phyloP scores from a whole-genome alignment of 2,113 vertebrate genomes.

The Rana temporaria region DNA sequence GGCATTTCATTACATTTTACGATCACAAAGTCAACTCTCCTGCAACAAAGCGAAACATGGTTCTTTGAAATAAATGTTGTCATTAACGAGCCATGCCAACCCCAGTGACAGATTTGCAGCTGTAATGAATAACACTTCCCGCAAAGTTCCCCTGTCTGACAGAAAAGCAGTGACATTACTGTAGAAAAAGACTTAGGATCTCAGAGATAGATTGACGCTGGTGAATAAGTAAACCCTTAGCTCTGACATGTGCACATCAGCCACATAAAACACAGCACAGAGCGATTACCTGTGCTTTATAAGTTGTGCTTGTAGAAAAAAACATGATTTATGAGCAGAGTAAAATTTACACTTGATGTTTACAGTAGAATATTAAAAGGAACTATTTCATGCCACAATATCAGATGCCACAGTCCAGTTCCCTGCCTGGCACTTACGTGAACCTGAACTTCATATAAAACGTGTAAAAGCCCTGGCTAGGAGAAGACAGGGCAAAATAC shows the following conservation, averaged over 20 bases:
- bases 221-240: slow-evolving; percentile 79
- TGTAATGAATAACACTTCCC: slow-evolving; percentile 83
- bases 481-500: no score
- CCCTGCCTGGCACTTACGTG: no score
- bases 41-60: slow-evolving; percentile 78
- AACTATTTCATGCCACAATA: no score
- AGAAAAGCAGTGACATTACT: slow-evolving; percentile 82
- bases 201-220: slow-evolving; percentile 79
- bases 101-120: slow-evolving; percentile 81
- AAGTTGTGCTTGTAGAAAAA: background rate
- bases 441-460: no score
- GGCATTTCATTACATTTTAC: slow-evolving; percentile 83
- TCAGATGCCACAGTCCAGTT: no score
- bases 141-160: slow-evolving; percentile 80
- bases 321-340: background rate
- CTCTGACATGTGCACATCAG: slow-evolving; percentile 63
- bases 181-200: slow-evolving; percentile 75
- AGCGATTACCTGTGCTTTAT: slow-evolving; percentile 34
- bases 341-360: slow-evolving; percentile 19
- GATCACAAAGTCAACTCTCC: slow-evolving; percentile 79
- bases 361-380: background rate
- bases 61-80: slow-evolving; percentile 84
- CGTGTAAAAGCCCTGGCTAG: no score
- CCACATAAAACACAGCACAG: slow-evolving; percentile 57
- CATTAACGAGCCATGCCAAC: slow-evolving; percentile 82